A percentile compares a stretch with the other conserved stretches of the same genome.
Conservation (phyloP, 2,797 vertebrate species). For the Notolabrus celidotus region DNA sequence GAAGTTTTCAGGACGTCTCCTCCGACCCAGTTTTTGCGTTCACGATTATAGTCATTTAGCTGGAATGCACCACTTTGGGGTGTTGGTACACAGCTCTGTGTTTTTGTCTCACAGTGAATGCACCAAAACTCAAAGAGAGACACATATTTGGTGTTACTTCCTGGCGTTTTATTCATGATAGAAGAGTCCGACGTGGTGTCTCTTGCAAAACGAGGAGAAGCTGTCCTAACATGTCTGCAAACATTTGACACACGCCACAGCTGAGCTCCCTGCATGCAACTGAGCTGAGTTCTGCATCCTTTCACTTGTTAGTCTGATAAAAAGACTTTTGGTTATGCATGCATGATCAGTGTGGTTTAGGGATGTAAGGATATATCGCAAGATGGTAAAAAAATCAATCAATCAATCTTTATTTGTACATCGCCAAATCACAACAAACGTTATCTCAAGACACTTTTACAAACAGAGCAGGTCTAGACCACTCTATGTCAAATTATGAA, state of each 20-base stretch:
- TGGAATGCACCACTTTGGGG: slow-evolving; percentile 17
- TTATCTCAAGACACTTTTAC: too few species aligned
- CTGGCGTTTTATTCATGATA: neutral
- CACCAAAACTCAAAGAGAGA: neutral
- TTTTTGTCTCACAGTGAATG: neutral
- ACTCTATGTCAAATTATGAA: too few species aligned
- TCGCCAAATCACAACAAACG: too few species aligned
- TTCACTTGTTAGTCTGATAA: too few species aligned
- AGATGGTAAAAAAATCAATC: too few species aligned
- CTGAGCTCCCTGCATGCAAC: too few species aligned
- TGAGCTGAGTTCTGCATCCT: too few species aligned
- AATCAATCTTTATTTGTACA: too few species aligned
- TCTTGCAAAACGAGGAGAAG: neutral
- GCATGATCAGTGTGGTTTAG: slow-evolving; percentile 33
- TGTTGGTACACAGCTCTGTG: neutral
- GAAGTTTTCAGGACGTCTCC: neutral
- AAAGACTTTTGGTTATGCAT: slow-evolving; percentile 45
- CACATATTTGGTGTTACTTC: slow-evolving; percentile 4
- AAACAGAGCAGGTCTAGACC: too few species aligned
- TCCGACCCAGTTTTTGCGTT: slow-evolving; percentile 8
- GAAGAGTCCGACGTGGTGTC: neutral
- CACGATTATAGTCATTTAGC: slow-evolving; percentile 28
- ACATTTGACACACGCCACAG: neutral
- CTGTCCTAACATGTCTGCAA: slow-evolving; percentile 39
- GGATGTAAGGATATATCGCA: too few species aligned